A percentile compares a stretch with the other conserved stretches of the same genome.
These are phyloP conservation scores for Symphodus melops DNA, from an alignment of 2,113 vertebrate genomes.

Conservation along the genomic window DNA sequence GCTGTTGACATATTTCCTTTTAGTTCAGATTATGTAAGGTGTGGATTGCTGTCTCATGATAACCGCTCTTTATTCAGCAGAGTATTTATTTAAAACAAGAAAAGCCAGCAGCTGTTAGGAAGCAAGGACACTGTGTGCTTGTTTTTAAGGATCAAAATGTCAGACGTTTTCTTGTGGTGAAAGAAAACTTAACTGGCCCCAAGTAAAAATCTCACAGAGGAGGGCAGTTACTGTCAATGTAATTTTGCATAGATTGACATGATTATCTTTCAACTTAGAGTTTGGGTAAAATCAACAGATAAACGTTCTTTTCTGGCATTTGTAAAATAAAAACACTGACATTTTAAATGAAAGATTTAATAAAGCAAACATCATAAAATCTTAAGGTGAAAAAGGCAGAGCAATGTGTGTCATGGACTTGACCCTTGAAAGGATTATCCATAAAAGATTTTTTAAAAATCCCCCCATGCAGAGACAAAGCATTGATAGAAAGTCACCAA, in stretches of 20 bases:
- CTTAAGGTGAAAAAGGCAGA: neutral
- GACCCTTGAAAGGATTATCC: neutral
- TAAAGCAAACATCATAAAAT: neutral
- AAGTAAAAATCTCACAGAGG: constrained; percentile 4
- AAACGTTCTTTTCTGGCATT: neutral
- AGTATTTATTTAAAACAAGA: constrained; percentile 10
- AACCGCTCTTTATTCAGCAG: constrained; percentile 1
- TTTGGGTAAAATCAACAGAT: neutral
- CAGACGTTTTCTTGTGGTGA: neutral
- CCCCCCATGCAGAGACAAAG: neutral
- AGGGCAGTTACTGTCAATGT: no score
- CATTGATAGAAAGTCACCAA: neutral
- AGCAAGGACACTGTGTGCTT: neutral
- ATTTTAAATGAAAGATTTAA: neutral
- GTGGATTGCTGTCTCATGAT: neutral
- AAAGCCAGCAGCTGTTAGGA: constrained; percentile 13
- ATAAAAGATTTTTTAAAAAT: neutral
- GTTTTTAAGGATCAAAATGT: neutral
- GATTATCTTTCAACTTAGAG: neutral
- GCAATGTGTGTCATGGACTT: no score
- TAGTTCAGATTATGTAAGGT: constrained; percentile 4
- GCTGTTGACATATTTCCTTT: neutral
- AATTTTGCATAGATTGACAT: neutral
- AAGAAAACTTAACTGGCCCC: neutral
- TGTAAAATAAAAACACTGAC: neutral